These are phyloP conservation scores for Apostichopus japonicus DNA, from an alignment of 35 echinoderm and acorn worm species.

Conservation along the genomic window DNA sequence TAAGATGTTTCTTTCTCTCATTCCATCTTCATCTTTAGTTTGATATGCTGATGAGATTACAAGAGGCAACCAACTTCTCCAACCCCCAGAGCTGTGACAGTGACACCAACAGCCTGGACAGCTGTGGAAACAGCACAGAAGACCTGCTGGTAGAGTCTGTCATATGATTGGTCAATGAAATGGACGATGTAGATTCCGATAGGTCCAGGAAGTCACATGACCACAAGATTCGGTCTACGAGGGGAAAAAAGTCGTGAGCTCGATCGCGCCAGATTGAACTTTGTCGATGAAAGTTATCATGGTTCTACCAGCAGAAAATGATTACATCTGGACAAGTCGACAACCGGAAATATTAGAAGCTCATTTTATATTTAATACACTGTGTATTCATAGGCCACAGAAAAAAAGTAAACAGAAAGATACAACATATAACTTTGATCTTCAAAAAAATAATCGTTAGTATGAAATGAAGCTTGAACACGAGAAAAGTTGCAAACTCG, in stretches of 20 bases:
- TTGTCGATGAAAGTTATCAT: neutral
- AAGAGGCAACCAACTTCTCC: constrained; percentile 96
- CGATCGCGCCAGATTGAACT: no score
- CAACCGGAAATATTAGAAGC: neutral
- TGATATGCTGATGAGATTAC: constrained; percentile 97
- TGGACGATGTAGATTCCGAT: neutral
- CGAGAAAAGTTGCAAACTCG: no score
- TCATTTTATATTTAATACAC: neutral
- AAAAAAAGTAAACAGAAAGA: no score
- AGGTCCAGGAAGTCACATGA: neutral
- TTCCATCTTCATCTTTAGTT: constrained; percentile 71
- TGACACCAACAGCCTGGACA: constrained; percentile 91
- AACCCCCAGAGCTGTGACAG: constrained; percentile 90
- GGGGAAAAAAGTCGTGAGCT: neutral
- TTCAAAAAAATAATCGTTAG: no score
- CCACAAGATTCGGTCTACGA: neutral
- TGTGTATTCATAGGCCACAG: neutral
- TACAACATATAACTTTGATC: no score
- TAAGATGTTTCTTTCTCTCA: neutral
- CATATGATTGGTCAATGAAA: constrained; percentile 24
- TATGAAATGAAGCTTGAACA: no score
- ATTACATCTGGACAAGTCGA: neutral
- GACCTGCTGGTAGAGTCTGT: constrained; percentile 64
- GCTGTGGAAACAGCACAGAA: constrained; percentile 79
- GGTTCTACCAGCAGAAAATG: neutral